phyloP scores from a whole-genome alignment of 1,140 invertebrate genomes.

The Oryzaephilus surinamensis region DNA sequence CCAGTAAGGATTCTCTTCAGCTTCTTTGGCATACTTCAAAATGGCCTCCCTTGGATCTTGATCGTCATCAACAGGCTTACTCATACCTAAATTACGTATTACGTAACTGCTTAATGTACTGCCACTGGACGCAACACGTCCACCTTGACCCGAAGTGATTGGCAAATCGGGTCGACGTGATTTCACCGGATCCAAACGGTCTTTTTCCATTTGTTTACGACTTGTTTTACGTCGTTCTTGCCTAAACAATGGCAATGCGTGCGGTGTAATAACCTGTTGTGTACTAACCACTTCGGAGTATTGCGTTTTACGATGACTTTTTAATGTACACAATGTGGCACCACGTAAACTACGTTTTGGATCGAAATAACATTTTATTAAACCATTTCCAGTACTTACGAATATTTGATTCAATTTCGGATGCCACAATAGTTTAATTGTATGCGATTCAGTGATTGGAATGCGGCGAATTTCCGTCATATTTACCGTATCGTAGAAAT shows the following conservation, averaged over 20 bases:
- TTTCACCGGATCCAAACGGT: constrained; percentile 83
- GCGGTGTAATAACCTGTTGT: constrained; percentile 94
- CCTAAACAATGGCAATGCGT: constrained; percentile 90
- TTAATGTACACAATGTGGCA: constrained; percentile 81
- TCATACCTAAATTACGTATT: constrained; percentile 86
- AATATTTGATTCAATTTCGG: constrained; percentile 95
- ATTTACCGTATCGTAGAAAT: constrained; percentile 73
- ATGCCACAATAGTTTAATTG: constrained; percentile 91
- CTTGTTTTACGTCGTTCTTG: constrained; percentile 85
- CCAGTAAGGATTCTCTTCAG: constrained; percentile 95
- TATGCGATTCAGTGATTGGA: constrained; percentile 64
- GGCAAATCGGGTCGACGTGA: constrained; percentile 91
- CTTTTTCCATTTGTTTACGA: constrained; percentile 86
- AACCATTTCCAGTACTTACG: constrained; percentile 83
- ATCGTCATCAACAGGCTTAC: constrained; percentile 89
- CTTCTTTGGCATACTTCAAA: constrained; percentile 93
- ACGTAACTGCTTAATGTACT: constrained; percentile 96
- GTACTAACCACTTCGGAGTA: constrained; percentile 78
- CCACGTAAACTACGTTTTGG: constrained; percentile 75
- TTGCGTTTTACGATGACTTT: constrained; percentile 66
- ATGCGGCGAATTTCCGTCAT: constrained; percentile 75
- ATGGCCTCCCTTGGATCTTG: constrained; percentile 95
- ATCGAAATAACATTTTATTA: constrained; percentile 86
- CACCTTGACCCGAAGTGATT: constrained; percentile 85
- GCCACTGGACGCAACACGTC: constrained; percentile 89